Conservation (phyloP, 1,140 invertebrate genomes). For the Platorchestia sp. region DNA sequence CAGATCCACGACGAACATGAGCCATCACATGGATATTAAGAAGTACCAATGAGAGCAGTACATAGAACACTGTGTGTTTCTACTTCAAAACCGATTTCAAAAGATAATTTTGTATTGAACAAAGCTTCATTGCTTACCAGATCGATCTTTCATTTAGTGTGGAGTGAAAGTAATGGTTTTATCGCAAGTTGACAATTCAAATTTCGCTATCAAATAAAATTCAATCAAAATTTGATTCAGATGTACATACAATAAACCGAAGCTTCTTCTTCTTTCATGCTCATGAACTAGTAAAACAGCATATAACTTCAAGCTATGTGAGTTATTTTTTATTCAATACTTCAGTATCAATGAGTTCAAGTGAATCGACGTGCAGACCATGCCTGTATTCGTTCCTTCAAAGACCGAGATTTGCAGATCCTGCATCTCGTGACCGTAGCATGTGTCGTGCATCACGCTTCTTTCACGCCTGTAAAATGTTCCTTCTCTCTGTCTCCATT, state of each 20-base stretch:
- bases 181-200: background rate
- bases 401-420: background rate
- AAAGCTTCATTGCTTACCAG: too few relatives aligned
- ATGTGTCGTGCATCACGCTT: background rate
- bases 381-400: background rate
- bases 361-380: background rate
- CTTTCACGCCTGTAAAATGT: background rate
- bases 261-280: background rate
- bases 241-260: background rate
- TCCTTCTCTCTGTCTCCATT: background rate
- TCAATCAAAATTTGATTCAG: background rate
- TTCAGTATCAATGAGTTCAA: too few relatives aligned
- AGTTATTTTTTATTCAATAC: too few relatives aligned
- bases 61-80: too few relatives aligned
- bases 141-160: too few relatives aligned
- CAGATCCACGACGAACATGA: too few relatives aligned
- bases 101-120: too few relatives aligned
- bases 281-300: background rate
- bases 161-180: too few relatives aligned
- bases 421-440: background rate
- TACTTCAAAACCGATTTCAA: too few relatives aligned
- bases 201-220: background rate
- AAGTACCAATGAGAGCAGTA: too few relatives aligned
- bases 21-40: too few relatives aligned
- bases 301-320: too few relatives aligned